These are phyloP conservation scores for Nephotettix cincticeps DNA, from an alignment of 1,140 invertebrate species.

Conservation along the genomic window DNA sequence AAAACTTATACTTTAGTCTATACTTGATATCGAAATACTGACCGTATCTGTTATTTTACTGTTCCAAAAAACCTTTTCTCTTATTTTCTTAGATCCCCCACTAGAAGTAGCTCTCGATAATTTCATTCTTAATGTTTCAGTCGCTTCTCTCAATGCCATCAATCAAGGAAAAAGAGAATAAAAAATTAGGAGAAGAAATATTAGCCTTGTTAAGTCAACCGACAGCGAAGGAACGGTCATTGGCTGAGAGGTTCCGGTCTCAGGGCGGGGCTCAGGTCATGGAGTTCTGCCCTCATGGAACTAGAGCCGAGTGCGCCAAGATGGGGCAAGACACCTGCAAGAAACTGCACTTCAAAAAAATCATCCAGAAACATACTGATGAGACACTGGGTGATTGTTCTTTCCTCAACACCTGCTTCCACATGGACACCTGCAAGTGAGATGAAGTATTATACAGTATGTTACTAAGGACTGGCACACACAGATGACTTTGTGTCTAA, in stretches of 20 bases:
- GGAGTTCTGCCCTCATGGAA: constrained; percentile 96
- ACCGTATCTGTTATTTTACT: too few relatives aligned
- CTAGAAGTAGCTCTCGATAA: too few relatives aligned
- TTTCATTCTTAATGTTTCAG: constrained; percentile 50
- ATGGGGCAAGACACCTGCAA: constrained; percentile 66
- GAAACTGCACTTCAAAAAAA: constrained; percentile 96
- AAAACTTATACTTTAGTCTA: too few relatives aligned
- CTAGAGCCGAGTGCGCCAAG: constrained; percentile 83
- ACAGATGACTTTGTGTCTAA: too few relatives aligned
- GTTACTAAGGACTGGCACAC: too few relatives aligned
- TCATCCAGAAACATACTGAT: constrained; percentile 95
- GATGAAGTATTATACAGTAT: too few relatives aligned
- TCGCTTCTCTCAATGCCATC: constrained; percentile 91
- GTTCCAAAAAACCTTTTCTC: too few relatives aligned
- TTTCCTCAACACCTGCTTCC: constrained; percentile 97
- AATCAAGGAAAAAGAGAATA: constrained; percentile 91
- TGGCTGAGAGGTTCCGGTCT: constrained; percentile 93
- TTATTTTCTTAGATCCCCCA: too few relatives aligned
- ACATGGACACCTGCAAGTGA: constrained; percentile 97
- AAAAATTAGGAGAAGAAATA: constrained; percentile 95
- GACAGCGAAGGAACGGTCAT: constrained; percentile 90
- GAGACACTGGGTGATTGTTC: constrained; percentile 95
- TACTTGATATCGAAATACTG: too few relatives aligned
- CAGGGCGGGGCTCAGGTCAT: constrained; percentile 73
- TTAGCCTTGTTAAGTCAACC: constrained; percentile 91